Base-by-base conservation (phyloP, 2,113 vertebrate genomes). In the Tonatia bakeri region DNA sequence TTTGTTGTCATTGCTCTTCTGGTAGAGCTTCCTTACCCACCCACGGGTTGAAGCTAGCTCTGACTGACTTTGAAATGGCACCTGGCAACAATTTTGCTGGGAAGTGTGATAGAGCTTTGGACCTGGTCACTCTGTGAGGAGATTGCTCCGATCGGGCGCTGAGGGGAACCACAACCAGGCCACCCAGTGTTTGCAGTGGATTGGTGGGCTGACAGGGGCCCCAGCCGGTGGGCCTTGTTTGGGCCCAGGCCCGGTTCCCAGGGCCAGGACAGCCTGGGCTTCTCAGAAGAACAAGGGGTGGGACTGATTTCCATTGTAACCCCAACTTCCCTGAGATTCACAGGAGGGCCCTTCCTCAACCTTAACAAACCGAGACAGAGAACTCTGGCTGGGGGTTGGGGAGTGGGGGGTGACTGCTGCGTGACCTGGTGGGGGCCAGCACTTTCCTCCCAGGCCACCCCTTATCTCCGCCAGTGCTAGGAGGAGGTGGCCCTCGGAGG, bases 101-200 rank as follows among this genome's bases (percentile, higher is more conserved):
- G 2, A 86, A 97, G 89, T 97, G 97, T 36, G 73, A 94, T 20
- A 81, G 3, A 7, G 84, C 96, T 0, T 56, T 92, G 19, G 97
- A 98, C 40, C 93, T 98, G 73, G 89, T 98, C 5, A 40, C 43
- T 50, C 94, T 98, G 97, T 0, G 43, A 96, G 84, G 97, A 98
- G 89, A 84, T 96, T 6, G 98, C 98, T 72, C 96, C 94, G 77
- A 94, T 80, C 0, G 96, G 98, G 64, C 97, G 52, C 75, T 95
- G 92, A 87, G 97, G 94, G 77, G 88, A 97, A 94, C 61, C 93
- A 97, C 1, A 64, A 97, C 17, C 65, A 85, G 77, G 97, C 97
- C 88, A 96, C 98, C 54, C 93, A 93, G 56, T 96, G 97, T 64
- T 45, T 97, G 86, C 91, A 98, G n/a, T 94, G 97, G 97, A 98